Conservation (phyloP, 1,140 invertebrate genomes). For the Mycetomoellerius zeteki region DNA sequence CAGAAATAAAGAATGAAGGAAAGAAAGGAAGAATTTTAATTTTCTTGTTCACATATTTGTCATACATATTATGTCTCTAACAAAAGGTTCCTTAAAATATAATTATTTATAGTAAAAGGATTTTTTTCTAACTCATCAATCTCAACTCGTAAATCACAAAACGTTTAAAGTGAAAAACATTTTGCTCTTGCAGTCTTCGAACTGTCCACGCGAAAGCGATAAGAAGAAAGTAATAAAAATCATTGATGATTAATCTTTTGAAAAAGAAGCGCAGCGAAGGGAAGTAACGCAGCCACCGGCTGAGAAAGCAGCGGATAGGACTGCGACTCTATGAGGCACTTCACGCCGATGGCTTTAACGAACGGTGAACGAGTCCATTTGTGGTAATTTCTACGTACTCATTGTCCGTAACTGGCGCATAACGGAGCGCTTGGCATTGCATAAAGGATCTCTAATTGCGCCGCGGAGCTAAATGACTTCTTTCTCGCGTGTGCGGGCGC, state of each 20-base stretch:
- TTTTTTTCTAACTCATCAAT: not conserved
- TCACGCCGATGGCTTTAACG: slow-evolving; percentile 64
- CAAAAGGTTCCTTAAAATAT: not conserved
- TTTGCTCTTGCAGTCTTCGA: not conserved
- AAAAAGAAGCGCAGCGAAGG: not conserved
- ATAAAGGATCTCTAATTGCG: slow-evolving; percentile 78
- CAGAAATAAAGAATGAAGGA: not conserved
- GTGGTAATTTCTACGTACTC: slow-evolving; percentile 74
- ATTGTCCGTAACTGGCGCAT: slow-evolving; percentile 79
- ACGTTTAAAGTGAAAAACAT: not conserved
- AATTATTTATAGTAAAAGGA: not conserved
- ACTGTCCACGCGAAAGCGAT: not conserved
- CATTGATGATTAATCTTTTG: not conserved
- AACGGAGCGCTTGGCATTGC: slow-evolving; percentile 76
- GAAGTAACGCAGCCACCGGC: not conserved
- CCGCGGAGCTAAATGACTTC: slow-evolving; percentile 64
- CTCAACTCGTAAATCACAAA: not conserved
- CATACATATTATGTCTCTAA: not conserved
- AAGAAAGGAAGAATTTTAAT: not conserved
- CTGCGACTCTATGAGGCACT: slow-evolving; percentile 16
- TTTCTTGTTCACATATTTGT: not conserved
- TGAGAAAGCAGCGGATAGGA: slow-evolving; percentile 13
- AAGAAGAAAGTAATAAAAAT: not conserved
- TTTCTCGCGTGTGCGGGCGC: slow-evolving; percentile 7
- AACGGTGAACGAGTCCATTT: slow-evolving; percentile 74